Conservation (phyloP, 2,888 invertebrate species). For the Chloroclystis v-ata region DNA sequence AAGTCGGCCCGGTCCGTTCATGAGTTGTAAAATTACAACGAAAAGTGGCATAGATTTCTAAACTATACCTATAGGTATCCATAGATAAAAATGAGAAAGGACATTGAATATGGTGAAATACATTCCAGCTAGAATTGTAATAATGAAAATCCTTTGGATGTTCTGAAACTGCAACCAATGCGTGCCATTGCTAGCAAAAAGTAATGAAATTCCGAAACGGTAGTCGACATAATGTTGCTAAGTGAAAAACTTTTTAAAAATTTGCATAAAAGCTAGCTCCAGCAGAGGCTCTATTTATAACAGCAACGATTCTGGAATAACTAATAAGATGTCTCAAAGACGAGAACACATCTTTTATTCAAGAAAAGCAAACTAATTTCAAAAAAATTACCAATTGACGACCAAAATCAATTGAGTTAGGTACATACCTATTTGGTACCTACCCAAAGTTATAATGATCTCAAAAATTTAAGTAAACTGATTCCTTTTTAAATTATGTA, state of each 20-base stretch:
- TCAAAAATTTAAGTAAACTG: not conserved
- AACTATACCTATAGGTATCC: no score
- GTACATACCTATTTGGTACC: no score
- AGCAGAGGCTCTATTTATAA: slow-evolving; percentile 16
- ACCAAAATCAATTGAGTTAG: not conserved
- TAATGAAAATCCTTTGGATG: no score
- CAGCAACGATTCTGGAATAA: slow-evolving; percentile 20
- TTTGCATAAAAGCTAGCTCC: slow-evolving; percentile 23
- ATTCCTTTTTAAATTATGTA: not conserved
- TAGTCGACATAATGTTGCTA: slow-evolving; percentile 21
- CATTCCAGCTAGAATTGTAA: no score
- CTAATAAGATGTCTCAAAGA: slow-evolving; percentile 1
- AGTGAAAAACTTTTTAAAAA: slow-evolving; percentile 25
- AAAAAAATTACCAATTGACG: not conserved
- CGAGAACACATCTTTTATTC: not conserved
- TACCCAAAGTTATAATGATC: no score
- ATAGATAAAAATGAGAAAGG: no score
- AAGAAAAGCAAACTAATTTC: not conserved
- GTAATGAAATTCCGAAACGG: slow-evolving; percentile 22
- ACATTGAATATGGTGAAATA: no score
- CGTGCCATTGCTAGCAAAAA: slow-evolving; percentile 21
- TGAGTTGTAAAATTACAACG: no score
- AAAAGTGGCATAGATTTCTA: no score
- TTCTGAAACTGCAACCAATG: slow-evolving; percentile 16
- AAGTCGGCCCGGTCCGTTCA: no score